Evolutionary conservation across 2,113 vertebrate species (phyloP).

Genomic region (Centropus unirufus): DNA sequence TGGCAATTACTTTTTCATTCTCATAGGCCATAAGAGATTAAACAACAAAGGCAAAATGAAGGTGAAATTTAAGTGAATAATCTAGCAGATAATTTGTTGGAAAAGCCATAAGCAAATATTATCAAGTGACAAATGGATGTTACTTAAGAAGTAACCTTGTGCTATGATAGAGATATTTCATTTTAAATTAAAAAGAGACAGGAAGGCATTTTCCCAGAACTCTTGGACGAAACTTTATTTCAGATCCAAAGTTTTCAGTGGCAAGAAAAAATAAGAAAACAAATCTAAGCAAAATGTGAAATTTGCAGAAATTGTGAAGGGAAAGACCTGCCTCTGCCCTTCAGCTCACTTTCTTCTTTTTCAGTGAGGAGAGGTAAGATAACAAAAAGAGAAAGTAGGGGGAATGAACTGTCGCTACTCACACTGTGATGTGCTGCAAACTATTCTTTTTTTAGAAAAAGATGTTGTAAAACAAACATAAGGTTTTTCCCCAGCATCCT

Average conservation of each 20-base stretch:
- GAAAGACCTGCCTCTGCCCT: not conserved
- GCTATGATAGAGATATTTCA: not conserved
- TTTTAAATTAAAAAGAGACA: not conserved
- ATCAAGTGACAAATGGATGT: not conserved
- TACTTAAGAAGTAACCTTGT: not conserved
- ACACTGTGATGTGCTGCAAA: not conserved
- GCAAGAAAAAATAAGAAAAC: not conserved
- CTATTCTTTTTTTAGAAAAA: fast-evolving
- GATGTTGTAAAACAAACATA: not conserved
- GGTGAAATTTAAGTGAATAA: not conserved
- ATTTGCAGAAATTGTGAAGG: not conserved
- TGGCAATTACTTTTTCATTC: not conserved
- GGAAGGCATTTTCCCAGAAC: not conserved
- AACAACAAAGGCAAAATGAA: not conserved
- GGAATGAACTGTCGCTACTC: not conserved
- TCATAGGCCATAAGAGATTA: not conserved
- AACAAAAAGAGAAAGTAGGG: not conserved
- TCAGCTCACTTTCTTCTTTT: not conserved
- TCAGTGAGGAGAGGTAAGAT: not conserved
- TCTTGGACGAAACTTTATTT: not conserved
- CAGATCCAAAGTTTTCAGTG: fast-evolving
- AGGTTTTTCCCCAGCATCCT: not conserved
- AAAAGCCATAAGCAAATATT: not conserved
- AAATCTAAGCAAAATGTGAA: not conserved
- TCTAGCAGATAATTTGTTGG: not conserved